Evolutionary conservation across 1,140 invertebrate species (phyloP), one percentile per base, ranked within the genome.

Genomic region (Laupala kohalensis): DNA sequence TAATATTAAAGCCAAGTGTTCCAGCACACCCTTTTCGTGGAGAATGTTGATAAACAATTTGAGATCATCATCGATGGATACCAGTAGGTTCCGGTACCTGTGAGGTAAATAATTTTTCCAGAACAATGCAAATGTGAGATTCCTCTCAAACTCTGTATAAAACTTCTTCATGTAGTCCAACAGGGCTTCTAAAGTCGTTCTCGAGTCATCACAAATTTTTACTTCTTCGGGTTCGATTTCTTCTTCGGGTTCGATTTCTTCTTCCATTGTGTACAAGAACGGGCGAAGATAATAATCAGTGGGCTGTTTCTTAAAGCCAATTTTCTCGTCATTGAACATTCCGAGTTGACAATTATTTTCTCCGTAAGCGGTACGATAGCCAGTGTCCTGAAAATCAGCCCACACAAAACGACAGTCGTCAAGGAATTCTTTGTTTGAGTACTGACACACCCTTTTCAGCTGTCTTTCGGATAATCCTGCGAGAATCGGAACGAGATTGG

Each of bases 401-500:
- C 86, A 88, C 1, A 88, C 73, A 5, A 86, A 82, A 0, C 81
- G 79, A 68, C 86, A 83, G 27, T 83, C 75, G 76, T 92, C 90
- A 73, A 87, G 90, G 12, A 80, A 78, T 15, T 62, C 26, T 0
- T 74, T 75, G 0, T 75, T 72, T 2, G 75, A 76, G 0, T 83
- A 83, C 80, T 86, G 86, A 74, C 90, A 92, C 0, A 78, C 79
- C n/a, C 80, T 79, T 69, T 83, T 82, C 27, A 93, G 74, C 74
- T 89, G 90, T 2, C 80, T 78, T 24, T 84, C 83, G 37, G 79
- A 85, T 23, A 88, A 76, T 0, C 92, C 92, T 2, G 87, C 87
- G 0, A 94, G 78, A 12, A 91, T 80, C 0, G 92, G 86, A 0
- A 92, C 84, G 27, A 94, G 75, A 78, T 95, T 95, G 0, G 91